Evolutionary conservation across 2,888 invertebrate genomes (phyloP).

Genomic region (Sphaeridia pumilis): DNA sequence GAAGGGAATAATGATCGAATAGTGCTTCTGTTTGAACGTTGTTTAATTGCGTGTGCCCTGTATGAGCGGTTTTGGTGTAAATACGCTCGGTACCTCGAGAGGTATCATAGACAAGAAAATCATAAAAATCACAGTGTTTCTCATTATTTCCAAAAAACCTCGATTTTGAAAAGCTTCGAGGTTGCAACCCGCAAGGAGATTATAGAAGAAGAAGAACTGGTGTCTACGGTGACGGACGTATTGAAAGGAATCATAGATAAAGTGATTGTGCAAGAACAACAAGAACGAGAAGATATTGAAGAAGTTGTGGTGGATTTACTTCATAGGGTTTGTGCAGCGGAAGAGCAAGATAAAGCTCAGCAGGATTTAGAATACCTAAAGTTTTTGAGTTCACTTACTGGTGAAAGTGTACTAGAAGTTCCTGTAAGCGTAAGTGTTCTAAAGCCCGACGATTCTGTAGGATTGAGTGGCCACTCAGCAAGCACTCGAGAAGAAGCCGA

Average conservation of each 20-base stretch:
- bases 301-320: constrained; percentile 7
- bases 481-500: constrained; percentile 8
- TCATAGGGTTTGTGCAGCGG: constrained; percentile 4
- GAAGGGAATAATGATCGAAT: constrained; percentile 40
- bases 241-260: constrained; percentile 19
- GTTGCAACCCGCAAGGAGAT: constrained; percentile 24
- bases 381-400: neutral
- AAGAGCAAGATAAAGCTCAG: neutral
- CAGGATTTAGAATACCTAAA: neutral
- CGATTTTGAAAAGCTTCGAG: constrained; percentile 27
- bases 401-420: neutral
- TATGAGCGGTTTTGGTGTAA: constrained; percentile 49
- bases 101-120: constrained; percentile 23
- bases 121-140: constrained; percentile 18
- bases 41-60: constrained; percentile 47
- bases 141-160: constrained; percentile 27
- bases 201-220: constrained; percentile 25
- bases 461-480: constrained; percentile 30
- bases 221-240: constrained; percentile 19
- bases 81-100: constrained; percentile 37
- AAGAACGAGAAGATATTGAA: constrained; percentile 8
- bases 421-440: neutral
- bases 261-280: constrained; percentile 20
- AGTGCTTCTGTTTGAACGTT: constrained; percentile 46
- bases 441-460: neutral